Percentiles rank a stretch among this genome's conserved stretches.
phyloP scores from a whole-genome alignment of 2,888 invertebrate species.

The Tetragnatha montana region DNA sequence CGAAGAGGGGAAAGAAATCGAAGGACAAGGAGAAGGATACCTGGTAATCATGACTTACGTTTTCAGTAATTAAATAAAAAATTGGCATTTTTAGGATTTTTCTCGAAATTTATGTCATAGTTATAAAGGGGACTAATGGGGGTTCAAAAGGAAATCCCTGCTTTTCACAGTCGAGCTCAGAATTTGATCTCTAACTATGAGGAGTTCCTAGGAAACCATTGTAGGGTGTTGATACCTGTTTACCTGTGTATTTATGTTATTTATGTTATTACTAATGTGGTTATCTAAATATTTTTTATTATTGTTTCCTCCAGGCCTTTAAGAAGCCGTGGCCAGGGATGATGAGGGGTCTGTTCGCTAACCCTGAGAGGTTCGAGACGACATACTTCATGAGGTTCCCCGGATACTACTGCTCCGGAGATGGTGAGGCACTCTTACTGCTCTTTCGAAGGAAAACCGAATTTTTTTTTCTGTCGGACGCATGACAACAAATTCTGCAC shows the following conservation, averaged over 20 bases:
- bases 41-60: slow-evolving; percentile 79
- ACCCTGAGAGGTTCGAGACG: slow-evolving; percentile 89
- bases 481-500: neutral
- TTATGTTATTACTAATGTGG: neutral
- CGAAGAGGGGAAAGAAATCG: slow-evolving; percentile 89
- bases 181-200: too few relatives aligned
- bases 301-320: slow-evolving; percentile 78
- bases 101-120: too few relatives aligned
- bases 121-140: too few relatives aligned
- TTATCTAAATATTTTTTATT: neutral
- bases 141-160: too few relatives aligned
- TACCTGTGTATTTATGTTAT: too few relatives aligned
- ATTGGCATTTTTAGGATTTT: neutral
- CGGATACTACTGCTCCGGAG: slow-evolving; percentile 98
- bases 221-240: too few relatives aligned
- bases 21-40: slow-evolving; percentile 94
- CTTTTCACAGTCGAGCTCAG: too few relatives aligned
- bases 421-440: slow-evolving; percentile 83
- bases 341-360: slow-evolving; percentile 94
- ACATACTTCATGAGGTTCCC: slow-evolving; percentile 97
- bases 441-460: neutral
- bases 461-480: neutral
- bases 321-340: slow-evolving; percentile 98
- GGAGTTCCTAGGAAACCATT: too few relatives aligned
- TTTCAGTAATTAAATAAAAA: neutral